phyloP scores from a whole-genome alignment of 2,797 vertebrate genomes.

The Sebastes goodei region DNA sequence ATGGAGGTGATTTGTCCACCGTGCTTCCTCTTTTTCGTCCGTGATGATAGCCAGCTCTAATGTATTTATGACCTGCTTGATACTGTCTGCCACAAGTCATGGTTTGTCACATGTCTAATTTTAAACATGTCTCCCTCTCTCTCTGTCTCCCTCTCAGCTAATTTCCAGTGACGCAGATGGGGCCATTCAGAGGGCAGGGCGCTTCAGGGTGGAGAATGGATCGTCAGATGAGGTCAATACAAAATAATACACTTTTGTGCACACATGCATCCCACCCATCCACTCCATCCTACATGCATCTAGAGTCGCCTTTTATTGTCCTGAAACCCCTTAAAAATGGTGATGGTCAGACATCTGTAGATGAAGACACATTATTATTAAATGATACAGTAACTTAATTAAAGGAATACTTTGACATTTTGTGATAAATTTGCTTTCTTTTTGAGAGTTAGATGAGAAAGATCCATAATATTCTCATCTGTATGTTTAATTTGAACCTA shows the following conservation, averaged over 20 bases:
- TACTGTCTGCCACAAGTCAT: conserved; percentile 44
- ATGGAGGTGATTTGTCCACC: conserved; percentile 30
- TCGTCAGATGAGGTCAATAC: conserved; percentile 90
- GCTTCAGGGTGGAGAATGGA: conserved; percentile 98
- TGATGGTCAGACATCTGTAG: background rate
- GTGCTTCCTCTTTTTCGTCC: conserved; percentile 30
- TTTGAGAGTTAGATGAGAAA: background rate
- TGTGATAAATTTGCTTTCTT: background rate
- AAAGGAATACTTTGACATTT: background rate
- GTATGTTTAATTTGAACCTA: background rate
- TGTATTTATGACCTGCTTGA: conserved; percentile 43
- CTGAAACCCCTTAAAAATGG: background rate
- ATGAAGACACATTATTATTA: background rate
- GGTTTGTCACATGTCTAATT: conserved; percentile 54
- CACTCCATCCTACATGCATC: background rate
- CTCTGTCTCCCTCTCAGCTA: conserved; percentile 81
- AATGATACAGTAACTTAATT: background rate
- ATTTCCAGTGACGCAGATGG: conserved; percentile 99
- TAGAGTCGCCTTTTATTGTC: background rate
- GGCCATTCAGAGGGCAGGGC: conserved; percentile 98
- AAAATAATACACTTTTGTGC: conserved; percentile 5
- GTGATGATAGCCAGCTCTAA: background rate
- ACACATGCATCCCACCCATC: background rate
- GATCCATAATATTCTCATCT: background rate
- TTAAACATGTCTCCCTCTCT: conserved; percentile 47